Percentiles rank a stretch among this genome's conserved stretches.
These are phyloP conservation scores for Tapirus terrestris DNA, from an alignment of 2,113 vertebrate genomes.

Conservation along the genomic window DNA sequence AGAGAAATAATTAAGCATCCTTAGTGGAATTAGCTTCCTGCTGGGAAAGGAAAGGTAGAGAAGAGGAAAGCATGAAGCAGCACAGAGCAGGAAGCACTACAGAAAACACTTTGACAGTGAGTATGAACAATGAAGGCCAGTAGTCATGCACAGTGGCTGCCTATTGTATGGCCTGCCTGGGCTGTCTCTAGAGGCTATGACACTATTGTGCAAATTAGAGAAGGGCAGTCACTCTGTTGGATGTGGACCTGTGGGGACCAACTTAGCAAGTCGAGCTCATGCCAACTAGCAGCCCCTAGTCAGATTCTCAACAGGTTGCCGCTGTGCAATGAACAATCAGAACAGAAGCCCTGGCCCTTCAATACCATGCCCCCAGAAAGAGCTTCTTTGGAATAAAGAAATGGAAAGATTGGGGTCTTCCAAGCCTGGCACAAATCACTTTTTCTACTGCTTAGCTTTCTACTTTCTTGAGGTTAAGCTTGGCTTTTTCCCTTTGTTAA, in stretches of 20 bases:
- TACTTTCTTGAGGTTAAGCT: background rate
- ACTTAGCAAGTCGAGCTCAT: background rate
- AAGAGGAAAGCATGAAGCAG: background rate
- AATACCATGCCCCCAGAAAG: background rate
- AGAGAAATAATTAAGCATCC: constrained; percentile 11
- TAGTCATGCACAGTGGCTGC: background rate
- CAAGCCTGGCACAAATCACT: background rate
- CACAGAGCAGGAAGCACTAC: background rate
- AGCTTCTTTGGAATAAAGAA: background rate
- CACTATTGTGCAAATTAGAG: background rate
- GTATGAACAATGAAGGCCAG: background rate
- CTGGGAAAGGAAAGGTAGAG: background rate
- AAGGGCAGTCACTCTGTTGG: background rate
- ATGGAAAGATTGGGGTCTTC: background rate
- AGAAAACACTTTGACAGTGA: background rate
- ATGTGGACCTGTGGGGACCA: background rate
- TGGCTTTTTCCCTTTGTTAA: background rate
- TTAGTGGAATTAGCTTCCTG: background rate
- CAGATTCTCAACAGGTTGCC: background rate
- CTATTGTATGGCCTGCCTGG: background rate
- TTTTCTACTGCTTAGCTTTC: background rate
- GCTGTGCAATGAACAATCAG: background rate
- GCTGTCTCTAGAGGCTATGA: background rate
- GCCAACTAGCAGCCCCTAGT: background rate
- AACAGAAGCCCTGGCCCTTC: background rate